Base-by-base conservation (phyloP, 2,888 invertebrate genomes). In the Hedya salicella region DNA sequence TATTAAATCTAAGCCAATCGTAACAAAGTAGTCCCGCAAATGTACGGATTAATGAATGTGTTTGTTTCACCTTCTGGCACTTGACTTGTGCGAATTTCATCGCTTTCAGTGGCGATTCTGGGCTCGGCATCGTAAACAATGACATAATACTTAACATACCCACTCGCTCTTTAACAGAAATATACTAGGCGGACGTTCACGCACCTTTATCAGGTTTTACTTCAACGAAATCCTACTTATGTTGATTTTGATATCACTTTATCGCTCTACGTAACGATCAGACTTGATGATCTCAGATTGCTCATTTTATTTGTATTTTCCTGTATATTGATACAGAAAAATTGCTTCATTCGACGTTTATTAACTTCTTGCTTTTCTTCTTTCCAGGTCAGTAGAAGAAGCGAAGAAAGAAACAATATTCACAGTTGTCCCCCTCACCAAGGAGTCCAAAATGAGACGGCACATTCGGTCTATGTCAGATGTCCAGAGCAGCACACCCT, bases 391-490 rank as follows among this genome's bases (percentile, higher is more conserved):
- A 39, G 78, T 87, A 46, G 88, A 85, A 69, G 83, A 89, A 62
- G 77, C 82, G 39, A 82, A 80, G 66, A 67, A 78, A 46, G 80
- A 82, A 48, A 79, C 77, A 61, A 69, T 82, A 56, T 74, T 85
- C 67, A 76, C 81, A 13, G 85, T 88, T 71, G 69, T 86, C 44
- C 89, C 89, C 1, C 83, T 92, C 56, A 87, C 90, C 53, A 91
- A 85, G 71, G 88, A 87, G 62, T 89, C 86, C 6, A 92, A 91
- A 71, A 70, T 79, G 46, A 78, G 90, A 71, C 81, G 92, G 65
- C 92, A 92, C 73, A 92, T 91, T 67, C 76, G 92, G 54, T 92
- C 92, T 0, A 92, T 92, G 92, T 92, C 92, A 0, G 92, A 92
- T 66, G 92, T 92, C 8, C 91, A 91, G 57, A 87, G 82, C 82